Base-by-base conservation (phyloP, 1,140 invertebrate species). In the Lasioglossum baleicum region DNA sequence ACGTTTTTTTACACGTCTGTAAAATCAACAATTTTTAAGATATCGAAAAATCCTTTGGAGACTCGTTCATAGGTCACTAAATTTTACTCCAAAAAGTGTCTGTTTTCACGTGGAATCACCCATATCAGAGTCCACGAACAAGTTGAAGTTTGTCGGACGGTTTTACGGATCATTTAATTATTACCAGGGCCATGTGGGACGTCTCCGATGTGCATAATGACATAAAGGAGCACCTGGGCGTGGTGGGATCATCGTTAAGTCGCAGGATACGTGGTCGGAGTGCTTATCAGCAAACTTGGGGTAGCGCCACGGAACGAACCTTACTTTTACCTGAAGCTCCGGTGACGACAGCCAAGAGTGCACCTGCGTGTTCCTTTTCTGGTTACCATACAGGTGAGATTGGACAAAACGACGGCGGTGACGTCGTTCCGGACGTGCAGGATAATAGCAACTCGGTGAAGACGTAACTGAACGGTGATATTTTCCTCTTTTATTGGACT, bases 151-250 rank as follows among this genome's bases (percentile, higher is more conserved):
- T 35, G 35, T 35, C 35, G 35, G 5, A 35, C 35, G 3, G 35
- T 35, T 35, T 35, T 3, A 48, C 13, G 10, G 44, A 11, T 11
- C 44, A 2, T 5, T 48, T 26, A 26, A 11, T 48, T 48, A 48
- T 53, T 35, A 95, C 94, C 79, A 92, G 94, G 76, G 96, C 97
- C 20, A 99, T 99, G 97, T 98, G 97, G 96, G 98, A 99, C 92
- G 95, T 99, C 10, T 98, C 97, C 0, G 98, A 99, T 93, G 97
- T 99, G 35, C 96, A 96, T 65, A 95, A 96, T 80, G 98, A 99
- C 91, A 96, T 99, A 53, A 95, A 97, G 71, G 98, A 99, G 89
- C 98, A 99, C 91, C 95, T 99, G 70, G 96, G 96, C 13, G 97
- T 98, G 75, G 96, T 99, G 44, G 95, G 96, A 31, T 96, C 96